Evolutionary conservation across 2,888 invertebrate species (phyloP).

Genomic region (Kryphioiulus occultus): DNA sequence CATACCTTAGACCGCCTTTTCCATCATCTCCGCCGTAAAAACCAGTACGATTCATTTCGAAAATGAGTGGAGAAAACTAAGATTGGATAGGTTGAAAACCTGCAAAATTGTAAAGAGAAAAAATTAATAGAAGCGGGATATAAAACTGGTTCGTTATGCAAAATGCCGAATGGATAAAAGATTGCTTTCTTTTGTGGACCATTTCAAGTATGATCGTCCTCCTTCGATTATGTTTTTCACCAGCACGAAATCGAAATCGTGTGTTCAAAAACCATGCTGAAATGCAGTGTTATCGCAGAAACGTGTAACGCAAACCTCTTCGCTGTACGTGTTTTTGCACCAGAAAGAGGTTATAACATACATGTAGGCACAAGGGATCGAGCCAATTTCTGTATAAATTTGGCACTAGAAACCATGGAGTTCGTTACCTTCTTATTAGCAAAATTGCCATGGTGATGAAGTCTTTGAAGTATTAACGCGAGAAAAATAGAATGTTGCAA

Average conservation of each 20-base stretch:
- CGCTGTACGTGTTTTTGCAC: neutral
- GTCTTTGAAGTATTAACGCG: too few species aligned
- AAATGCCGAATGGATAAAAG: neutral
- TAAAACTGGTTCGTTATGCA: neutral
- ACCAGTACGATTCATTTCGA: neutral
- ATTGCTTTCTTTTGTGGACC: neutral
- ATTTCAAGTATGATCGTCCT: neutral
- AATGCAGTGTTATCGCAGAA: neutral
- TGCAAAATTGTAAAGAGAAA: neutral
- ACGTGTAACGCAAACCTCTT: neutral
- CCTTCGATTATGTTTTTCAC: neutral
- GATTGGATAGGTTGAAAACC: neutral
- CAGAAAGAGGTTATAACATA: neutral
- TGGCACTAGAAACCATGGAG: neutral
- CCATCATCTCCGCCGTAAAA: neutral
- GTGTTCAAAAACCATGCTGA: neutral
- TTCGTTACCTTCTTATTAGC: neutral
- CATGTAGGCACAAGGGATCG: neutral
- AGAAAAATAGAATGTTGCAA: too few species aligned
- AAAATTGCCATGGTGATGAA: too few species aligned
- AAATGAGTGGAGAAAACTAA: neutral
- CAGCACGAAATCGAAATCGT: neutral
- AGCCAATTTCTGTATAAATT: too few species aligned
- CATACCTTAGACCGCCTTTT: too few species aligned
- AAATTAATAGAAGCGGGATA: neutral